Base-by-base conservation (phyloP, 2,888 invertebrate genomes). In the Synergus japonicus region DNA sequence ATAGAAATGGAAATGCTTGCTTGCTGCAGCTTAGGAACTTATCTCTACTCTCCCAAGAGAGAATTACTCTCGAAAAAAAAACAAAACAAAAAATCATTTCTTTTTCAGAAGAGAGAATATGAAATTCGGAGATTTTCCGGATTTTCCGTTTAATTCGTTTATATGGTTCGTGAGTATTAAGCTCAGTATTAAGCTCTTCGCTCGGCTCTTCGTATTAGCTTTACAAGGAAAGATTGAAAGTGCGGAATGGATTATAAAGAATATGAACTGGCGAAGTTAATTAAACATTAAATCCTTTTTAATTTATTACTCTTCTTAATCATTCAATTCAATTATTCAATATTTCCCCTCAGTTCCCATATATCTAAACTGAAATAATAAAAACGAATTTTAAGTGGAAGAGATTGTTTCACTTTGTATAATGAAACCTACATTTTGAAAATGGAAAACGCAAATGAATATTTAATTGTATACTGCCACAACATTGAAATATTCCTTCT, bases 21-120 rank as follows among this genome's bases (percentile, higher is more conserved):
- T n/a, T 73, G 29, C 15, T 49, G 37, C 13, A 73, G 65, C 49
- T 73, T 73, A 29, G 49, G 4, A 73, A 73, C 69, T 73, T 73
- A 37, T 54, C 54, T 37, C 29, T 37, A 18, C 49, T 10, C 49
- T n/a, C n/a, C 54, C 37, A 73, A 73, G 18, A 49, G 22, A 12
- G 22, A 37, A 54, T 41, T 54, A 29, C 60, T 10, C 18, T 9
- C 10, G 22, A 22, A 37, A 5, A 60, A 60, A 60, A 60, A 5
- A 54, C 8, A 8, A 60, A 22, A 22, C 1, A 60, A 22, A 60
- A 60, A 22, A 10, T 29, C 2, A 29, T 60, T 60, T 12, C 12
- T 22, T 22, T 60, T 60, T 22, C 22, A 60, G 5, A 60, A n/a
- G 54, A n/a, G n/a, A 54, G n/a, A 5, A 2, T 54, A 54, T n/a